These are phyloP conservation scores for Darevskia nairensis DNA, from an alignment of 2,797 vertebrate species.

Conservation along the genomic window DNA sequence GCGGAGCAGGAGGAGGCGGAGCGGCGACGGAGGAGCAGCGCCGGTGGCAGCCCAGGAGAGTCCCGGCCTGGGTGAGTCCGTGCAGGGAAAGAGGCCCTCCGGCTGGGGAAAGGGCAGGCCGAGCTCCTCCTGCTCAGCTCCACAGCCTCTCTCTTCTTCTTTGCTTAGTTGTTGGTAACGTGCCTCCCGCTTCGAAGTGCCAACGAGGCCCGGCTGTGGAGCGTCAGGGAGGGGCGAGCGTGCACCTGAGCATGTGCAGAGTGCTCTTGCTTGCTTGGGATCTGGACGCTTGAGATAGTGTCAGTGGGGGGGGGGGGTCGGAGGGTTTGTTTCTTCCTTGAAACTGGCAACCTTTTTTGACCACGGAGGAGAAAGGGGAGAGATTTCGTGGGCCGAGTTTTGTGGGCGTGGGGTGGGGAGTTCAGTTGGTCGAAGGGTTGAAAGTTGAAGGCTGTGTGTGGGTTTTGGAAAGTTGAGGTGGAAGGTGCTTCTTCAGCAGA, in stretches of 20 bases:
- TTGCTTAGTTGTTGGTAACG: not conserved
- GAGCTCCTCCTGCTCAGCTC: not conserved
- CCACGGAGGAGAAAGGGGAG: no score
- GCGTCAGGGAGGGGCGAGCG: not conserved
- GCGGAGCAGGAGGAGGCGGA: not conserved
- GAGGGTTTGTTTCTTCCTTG: not conserved
- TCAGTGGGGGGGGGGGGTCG: no score
- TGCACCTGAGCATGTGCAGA: not conserved
- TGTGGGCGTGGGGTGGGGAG: not conserved
- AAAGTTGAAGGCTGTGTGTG: not conserved
- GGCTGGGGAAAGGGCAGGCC: not conserved
- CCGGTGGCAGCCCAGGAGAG: constrained; percentile 48
- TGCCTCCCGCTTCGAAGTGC: not conserved
- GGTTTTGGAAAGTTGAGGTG: not conserved
- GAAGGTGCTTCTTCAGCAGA: not conserved
- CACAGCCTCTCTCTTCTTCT: not conserved
- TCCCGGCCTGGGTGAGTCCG: constrained; percentile 62
- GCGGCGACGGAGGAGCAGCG: constrained; percentile 38
- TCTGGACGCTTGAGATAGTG: not conserved
- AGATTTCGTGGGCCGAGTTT: not conserved
- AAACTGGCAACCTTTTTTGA: not conserved
- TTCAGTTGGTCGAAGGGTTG: not conserved
- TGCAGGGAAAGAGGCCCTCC: constrained; percentile 14
- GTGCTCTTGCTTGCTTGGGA: not conserved
- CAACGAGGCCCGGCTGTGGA: not conserved